Percentiles rank a stretch among this genome's conserved stretches.
phyloP scores from a whole-genome alignment of 2,113 vertebrate species.

The Ornithorhynchus anatinus region DNA sequence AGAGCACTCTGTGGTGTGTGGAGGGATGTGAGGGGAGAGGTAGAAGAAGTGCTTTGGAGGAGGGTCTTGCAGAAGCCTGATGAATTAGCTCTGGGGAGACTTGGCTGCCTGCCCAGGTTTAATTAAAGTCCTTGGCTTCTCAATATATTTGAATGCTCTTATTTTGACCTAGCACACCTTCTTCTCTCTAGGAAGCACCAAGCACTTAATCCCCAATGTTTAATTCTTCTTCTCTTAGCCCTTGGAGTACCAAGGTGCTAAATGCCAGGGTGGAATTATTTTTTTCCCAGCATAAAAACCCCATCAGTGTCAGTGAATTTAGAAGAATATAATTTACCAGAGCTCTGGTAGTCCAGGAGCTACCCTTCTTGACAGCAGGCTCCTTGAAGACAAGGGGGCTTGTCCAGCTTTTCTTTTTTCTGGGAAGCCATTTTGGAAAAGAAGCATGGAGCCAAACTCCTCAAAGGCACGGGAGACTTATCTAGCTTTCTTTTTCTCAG shows the following conservation, averaged over 20 bases:
- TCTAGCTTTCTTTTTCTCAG: no score
- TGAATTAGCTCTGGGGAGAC: constrained; percentile 2
- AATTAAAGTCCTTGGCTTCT: not conserved
- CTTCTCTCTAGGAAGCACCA: not conserved
- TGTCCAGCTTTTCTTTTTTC: no score
- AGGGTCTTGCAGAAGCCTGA: not conserved
- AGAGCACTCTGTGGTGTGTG: no score
- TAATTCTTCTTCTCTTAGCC: not conserved
- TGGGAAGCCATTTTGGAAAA: no score
- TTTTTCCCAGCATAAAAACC: not conserved
- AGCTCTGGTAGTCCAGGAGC: no score
- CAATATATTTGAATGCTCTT: not conserved
- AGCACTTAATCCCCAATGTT: not conserved
- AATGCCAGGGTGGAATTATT: not conserved
- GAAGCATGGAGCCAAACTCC: no score
- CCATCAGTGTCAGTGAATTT: not conserved
- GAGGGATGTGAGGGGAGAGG: no score
- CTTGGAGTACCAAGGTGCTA: not conserved
- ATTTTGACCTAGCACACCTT: constrained; percentile 3
- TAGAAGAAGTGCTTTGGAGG: no score
- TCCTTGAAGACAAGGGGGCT: no score
- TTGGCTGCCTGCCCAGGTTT: not conserved
- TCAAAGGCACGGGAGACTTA: no score
- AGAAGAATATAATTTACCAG: no score
- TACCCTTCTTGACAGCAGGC: no score